Percentiles rank a stretch among this genome's conserved stretches.
Conservation (phyloP, 1,140 invertebrate species). For the Pogonus chalceus region DNA sequence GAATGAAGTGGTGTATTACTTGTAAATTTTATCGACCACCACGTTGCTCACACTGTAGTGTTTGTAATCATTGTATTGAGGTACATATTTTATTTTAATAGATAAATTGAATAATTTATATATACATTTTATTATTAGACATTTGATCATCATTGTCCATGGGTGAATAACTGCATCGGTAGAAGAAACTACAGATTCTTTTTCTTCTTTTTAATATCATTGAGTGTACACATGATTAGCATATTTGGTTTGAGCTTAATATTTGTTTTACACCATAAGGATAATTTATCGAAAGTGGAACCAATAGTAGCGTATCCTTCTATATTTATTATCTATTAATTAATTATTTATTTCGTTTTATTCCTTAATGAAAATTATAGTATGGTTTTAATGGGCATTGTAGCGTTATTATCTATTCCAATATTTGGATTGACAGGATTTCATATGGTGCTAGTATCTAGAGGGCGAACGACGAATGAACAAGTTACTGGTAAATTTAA, state of each 20-base stretch:
- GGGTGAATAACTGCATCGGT: slow-evolving; percentile 99
- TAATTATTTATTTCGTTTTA: slow-evolving; percentile 9
- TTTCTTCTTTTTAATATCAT: slow-evolving; percentile 93
- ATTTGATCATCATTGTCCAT: slow-evolving; percentile 99
- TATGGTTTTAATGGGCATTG: slow-evolving; percentile 86
- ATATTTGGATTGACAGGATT: slow-evolving; percentile 96
- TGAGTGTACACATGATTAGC: slow-evolving; percentile 94
- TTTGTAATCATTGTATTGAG: slow-evolving; percentile 98
- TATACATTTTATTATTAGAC: slow-evolving; percentile 50
- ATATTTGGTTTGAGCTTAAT: slow-evolving; percentile 90
- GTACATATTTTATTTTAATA: slow-evolving; percentile 43
- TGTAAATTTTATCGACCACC: slow-evolving; percentile 99
- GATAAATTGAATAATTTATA: slow-evolving; percentile 8
- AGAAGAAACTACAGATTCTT: slow-evolving; percentile 97
- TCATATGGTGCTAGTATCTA: slow-evolving; percentile 91
- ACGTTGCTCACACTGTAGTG: slow-evolving; percentile 96
- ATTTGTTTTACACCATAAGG: slow-evolving; percentile 79
- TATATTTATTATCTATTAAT: slow-evolving; percentile 26
- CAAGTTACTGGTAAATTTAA: slow-evolving; percentile 98
- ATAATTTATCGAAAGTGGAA: slow-evolving; percentile 65
- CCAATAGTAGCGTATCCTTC: slow-evolving; percentile 91
- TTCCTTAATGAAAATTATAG: slow-evolving; percentile 49
- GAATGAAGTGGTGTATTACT: slow-evolving; percentile 99
- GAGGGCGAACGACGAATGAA: slow-evolving; percentile 99
- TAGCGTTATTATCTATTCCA: slow-evolving; percentile 85